Percentiles rank a stretch among this genome's conserved stretches.
Conservation (phyloP, 2,797 vertebrate species). For the Catostomus latipinnis region DNA sequence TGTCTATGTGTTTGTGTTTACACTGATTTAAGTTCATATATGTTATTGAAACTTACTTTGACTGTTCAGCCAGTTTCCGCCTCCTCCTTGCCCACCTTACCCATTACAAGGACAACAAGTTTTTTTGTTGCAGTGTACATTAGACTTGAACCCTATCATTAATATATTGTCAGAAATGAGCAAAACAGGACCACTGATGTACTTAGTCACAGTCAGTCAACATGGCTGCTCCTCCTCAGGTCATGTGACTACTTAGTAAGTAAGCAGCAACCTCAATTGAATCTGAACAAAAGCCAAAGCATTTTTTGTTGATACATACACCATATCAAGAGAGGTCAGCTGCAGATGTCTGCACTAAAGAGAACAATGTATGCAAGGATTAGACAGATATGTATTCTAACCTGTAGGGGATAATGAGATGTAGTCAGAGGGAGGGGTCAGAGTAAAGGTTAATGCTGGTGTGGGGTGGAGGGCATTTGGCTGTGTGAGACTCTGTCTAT, state of each 20-base stretch:
- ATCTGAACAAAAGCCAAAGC: background rate
- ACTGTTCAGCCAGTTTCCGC: too few relatives aligned
- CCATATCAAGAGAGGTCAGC: slow-evolving; percentile 43
- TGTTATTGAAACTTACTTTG: too few relatives aligned
- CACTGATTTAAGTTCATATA: too few relatives aligned
- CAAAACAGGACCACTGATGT: too few relatives aligned
- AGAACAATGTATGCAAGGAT: slow-evolving; percentile 42
- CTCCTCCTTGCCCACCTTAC: too few relatives aligned
- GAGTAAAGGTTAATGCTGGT: slow-evolving; percentile 40
- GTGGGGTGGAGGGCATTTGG: slow-evolving; percentile 32
- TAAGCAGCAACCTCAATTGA: background rate
- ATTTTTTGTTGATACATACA: slow-evolving; percentile 31
- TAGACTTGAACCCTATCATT: too few relatives aligned
- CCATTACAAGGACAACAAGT: too few relatives aligned
- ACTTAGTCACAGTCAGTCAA: slow-evolving; percentile 11
- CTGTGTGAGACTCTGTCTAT: slow-evolving; percentile 33
- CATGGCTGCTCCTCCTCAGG: slow-evolving; percentile 23
- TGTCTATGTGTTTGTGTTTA: too few relatives aligned
- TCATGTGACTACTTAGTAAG: slow-evolving; percentile 7
- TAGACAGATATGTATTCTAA: slow-evolving; percentile 36
- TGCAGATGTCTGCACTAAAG: slow-evolving; percentile 38
- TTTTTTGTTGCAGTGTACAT: too few relatives aligned
- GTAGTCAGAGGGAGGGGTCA: slow-evolving; percentile 22
- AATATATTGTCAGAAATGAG: too few relatives aligned
- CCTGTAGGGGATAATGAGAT: slow-evolving; percentile 38